phyloP scores from a whole-genome alignment of 2,888 invertebrate species.

The Drosophila macrospina region DNA sequence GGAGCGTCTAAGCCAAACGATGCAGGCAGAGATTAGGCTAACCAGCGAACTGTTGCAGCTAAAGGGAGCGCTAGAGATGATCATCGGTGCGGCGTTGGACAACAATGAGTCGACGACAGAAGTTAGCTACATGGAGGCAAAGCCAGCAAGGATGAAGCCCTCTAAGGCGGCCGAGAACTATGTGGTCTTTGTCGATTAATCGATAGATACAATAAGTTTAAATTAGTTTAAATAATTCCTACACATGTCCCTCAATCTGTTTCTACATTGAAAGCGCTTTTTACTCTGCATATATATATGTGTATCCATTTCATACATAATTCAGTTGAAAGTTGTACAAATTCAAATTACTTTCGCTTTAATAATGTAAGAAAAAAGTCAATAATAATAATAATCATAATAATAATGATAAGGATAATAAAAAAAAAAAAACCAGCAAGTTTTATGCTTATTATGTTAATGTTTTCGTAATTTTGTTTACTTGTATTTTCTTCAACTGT shows the following conservation, averaged over 20 bases:
- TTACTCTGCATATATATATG: neutral
- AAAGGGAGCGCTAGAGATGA: constrained; percentile 89
- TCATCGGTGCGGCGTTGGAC: constrained; percentile 86
- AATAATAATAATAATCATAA: constrained; percentile 2
- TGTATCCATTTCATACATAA: neutral
- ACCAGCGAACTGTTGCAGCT: constrained; percentile 88
- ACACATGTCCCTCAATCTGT: neutral
- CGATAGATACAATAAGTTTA: constrained; percentile 1
- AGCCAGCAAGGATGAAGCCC: constrained; percentile 69
- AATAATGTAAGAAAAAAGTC: constrained; percentile 39
- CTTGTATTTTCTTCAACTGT: constrained; percentile 38
- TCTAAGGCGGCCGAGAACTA: constrained; percentile 79
- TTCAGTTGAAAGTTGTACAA: constrained; percentile 49
- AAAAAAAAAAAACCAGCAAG: constrained; percentile 28
- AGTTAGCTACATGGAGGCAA: constrained; percentile 16
- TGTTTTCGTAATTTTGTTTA: constrained; percentile 19
- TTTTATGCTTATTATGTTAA: constrained; percentile 41
- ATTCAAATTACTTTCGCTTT: constrained; percentile 41
- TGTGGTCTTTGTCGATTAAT: constrained; percentile 68
- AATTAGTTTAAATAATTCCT: neutral
- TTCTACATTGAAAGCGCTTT: neutral
- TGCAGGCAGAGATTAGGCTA: constrained; percentile 90
- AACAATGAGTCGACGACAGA: constrained; percentile 85
- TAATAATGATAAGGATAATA: constrained; percentile 16
- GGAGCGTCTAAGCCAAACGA: constrained; percentile 87